Percentiles rank a stretch among this genome's conserved stretches.
These are phyloP conservation scores for Hassar affinis DNA, from an alignment of 2,113 vertebrate genomes.

Conservation along the genomic window DNA sequence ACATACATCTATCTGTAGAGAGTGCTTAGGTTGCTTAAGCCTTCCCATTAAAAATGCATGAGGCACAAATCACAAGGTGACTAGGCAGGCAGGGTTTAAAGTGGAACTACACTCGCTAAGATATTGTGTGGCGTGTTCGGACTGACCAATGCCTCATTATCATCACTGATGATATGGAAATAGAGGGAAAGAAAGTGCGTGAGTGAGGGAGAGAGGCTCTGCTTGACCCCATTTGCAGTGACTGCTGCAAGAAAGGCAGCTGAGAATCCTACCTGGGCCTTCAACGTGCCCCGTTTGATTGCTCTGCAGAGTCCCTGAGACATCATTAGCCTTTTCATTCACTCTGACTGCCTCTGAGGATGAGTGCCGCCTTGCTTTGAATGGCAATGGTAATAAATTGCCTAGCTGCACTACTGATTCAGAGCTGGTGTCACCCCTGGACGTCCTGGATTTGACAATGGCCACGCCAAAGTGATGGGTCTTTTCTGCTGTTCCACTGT, in stretches of 20 bases:
- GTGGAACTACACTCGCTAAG: conserved; percentile 33
- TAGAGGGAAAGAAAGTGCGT: conserved; percentile 36
- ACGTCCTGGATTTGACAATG: conserved; percentile 28
- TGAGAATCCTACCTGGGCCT: conserved; percentile 67
- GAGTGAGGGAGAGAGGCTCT: conserved; percentile 20
- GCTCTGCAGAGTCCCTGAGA: conserved; percentile 43
- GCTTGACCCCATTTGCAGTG: conserved; percentile 49
- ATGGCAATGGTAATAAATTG: conserved; percentile 61
- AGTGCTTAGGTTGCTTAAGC: conserved; percentile 18
- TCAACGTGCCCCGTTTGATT: conserved; percentile 56
- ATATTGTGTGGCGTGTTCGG: conserved; percentile 30
- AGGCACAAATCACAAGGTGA: conserved; percentile 57
- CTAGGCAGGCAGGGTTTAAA: conserved; percentile 48
- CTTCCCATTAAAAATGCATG: conserved; percentile 55
- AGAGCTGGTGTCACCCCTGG: conserved; percentile 45
- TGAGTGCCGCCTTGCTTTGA: conserved; percentile 54
- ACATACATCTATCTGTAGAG: neutral
- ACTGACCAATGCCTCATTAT: conserved; percentile 55
- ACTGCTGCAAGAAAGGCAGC: conserved; percentile 46
- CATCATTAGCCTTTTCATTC: conserved; percentile 67
- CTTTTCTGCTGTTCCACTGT: conserved; percentile 5
- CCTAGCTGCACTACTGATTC: conserved; percentile 43
- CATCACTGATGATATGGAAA: conserved; percentile 50
- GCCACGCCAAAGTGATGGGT: neutral
- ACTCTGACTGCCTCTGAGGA: conserved; percentile 56